These are phyloP conservation scores for Ptychoptera albimana DNA, from an alignment of 2,888 invertebrate species.

Conservation along the genomic window DNA sequence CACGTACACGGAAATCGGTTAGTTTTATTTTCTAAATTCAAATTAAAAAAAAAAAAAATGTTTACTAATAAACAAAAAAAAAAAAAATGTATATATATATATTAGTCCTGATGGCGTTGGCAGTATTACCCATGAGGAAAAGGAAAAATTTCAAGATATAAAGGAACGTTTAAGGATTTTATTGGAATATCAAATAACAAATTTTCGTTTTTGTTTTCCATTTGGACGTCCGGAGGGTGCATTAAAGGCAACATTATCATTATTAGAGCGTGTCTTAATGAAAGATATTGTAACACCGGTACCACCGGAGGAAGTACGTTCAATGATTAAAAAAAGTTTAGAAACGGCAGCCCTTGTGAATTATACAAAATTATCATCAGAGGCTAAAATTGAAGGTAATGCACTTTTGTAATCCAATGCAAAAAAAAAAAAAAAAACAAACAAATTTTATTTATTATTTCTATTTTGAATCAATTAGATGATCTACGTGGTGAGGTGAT, in stretches of 20 bases:
- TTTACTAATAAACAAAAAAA: too few species aligned
- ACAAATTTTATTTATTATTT: not conserved
- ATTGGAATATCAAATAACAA: slow-evolving; percentile 95
- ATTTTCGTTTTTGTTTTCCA: slow-evolving; percentile 97
- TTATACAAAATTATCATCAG: slow-evolving; percentile 87
- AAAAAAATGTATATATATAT: too few species aligned
- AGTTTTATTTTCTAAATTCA: too few species aligned
- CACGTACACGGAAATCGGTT: slow-evolving; percentile 99
- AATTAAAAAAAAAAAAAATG: too few species aligned
- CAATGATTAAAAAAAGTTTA: slow-evolving; percentile 90
- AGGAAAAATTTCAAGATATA: slow-evolving; percentile 93
- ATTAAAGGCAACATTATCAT: slow-evolving; percentile 87
- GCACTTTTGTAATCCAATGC: not conserved
- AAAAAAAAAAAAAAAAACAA: too few species aligned
- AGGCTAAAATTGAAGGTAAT: slow-evolving; percentile 94
- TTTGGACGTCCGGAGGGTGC: slow-evolving; percentile 98
- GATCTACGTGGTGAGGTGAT: slow-evolving; percentile 64
- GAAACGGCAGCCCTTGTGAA: slow-evolving; percentile 97
- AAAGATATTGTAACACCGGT: slow-evolving; percentile 97
- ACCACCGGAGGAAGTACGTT: slow-evolving; percentile 85
- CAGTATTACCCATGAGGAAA: slow-evolving; percentile 95
- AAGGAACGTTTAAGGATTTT: slow-evolving; percentile 86
- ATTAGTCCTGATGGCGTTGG: slow-evolving; percentile 97
- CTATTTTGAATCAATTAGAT: slow-evolving; percentile 32
- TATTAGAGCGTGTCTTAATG: slow-evolving; percentile 94